These are phyloP conservation scores for Pocillopora verrucosa DNA, from an alignment of 64 coral and sea anemone genomes.

Conservation along the genomic window DNA sequence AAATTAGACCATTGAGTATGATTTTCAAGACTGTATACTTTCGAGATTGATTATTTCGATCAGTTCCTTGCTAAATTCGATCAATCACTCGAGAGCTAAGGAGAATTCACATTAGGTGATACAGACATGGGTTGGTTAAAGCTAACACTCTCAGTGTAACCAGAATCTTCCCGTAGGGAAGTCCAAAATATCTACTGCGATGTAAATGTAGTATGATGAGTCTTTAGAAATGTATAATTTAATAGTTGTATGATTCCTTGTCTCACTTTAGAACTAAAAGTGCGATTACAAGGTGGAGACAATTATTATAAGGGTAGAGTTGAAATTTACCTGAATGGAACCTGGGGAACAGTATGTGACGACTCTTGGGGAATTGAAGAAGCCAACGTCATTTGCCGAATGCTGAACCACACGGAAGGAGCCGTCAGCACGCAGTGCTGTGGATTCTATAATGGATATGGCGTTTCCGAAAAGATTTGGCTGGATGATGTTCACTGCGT, in stretches of 20 bases:
- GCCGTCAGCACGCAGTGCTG: constrained; percentile 13
- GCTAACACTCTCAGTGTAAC: neutral
- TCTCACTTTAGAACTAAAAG: constrained; percentile 6
- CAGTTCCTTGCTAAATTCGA: too few relatives aligned
- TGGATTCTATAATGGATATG: constrained; percentile 17
- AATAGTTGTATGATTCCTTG: neutral
- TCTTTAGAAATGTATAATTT: too few relatives aligned
- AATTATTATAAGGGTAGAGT: neutral
- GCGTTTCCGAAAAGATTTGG: constrained; percentile 34
- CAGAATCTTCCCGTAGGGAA: too few relatives aligned
- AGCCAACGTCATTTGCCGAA: constrained; percentile 22
- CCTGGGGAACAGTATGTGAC: constrained; percentile 39
- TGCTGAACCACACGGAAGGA: constrained; percentile 19
- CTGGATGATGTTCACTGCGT: constrained; percentile 47
- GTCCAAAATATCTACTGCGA: neutral
- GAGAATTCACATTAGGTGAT: too few relatives aligned
- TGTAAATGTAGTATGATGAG: neutral
- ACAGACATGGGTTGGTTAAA: too few relatives aligned
- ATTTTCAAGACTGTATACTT: too few relatives aligned
- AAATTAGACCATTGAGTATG: too few relatives aligned
- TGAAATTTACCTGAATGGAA: constrained; percentile 20
- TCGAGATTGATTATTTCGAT: too few relatives aligned
- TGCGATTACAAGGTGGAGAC: constrained; percentile 7
- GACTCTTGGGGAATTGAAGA: constrained; percentile 28
- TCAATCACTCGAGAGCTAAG: too few relatives aligned